Conservation (phyloP, 1,140 invertebrate genomes). For the Hirudo medicinalis region DNA sequence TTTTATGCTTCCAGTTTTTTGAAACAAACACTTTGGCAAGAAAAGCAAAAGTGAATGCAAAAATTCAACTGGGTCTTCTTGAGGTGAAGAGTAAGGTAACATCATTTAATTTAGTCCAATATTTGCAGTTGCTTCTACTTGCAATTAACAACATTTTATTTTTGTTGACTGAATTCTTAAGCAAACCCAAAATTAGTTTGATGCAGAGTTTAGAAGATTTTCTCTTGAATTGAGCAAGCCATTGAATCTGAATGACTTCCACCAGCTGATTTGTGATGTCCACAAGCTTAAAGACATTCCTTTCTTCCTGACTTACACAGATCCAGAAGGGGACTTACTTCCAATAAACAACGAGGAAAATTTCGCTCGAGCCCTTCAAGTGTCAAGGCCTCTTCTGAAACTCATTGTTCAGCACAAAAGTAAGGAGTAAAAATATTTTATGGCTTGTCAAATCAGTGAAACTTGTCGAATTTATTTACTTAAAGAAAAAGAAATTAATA, state of each 20-base stretch:
- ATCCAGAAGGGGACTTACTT: constrained; percentile 86
- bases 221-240: constrained; percentile 54
- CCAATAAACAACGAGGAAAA: constrained; percentile 99
- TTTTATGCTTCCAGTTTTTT: neutral
- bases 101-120: neutral
- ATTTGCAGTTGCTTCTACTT: neutral
- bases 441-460: no score
- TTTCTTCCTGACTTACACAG: constrained; percentile 87
- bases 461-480: no score
- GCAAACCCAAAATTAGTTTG: constrained; percentile 58
- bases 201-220: constrained; percentile 92
- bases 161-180: neutral
- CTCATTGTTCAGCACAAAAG: constrained; percentile 87
- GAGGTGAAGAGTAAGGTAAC: constrained; percentile 16
- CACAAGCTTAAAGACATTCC: constrained; percentile 69
- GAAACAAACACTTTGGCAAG: constrained; percentile 4
- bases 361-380: constrained; percentile 66
- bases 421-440: constrained; percentile 22
- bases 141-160: neutral
- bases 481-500: no score
- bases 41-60: constrained; percentile 14
- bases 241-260: constrained; percentile 66
- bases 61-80: constrained; percentile 5
- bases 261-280: constrained; percentile 63
- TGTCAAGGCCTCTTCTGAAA: constrained; percentile 70